Conservation (phyloP, 1,140 invertebrate genomes). For the Temnothorax longispinosus region DNA sequence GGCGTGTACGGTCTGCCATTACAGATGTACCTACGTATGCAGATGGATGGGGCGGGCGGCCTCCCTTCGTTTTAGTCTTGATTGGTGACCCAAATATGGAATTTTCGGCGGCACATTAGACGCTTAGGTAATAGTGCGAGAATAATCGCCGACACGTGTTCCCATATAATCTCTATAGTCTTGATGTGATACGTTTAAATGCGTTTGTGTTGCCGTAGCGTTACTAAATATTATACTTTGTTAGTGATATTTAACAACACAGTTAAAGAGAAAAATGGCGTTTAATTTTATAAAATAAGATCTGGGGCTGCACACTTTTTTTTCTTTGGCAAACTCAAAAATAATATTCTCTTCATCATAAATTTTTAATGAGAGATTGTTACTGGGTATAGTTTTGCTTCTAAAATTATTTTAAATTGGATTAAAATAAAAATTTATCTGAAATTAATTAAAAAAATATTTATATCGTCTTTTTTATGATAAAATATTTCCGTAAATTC, state of each 20-base stretch:
- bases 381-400: neutral
- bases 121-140: conserved; percentile 9
- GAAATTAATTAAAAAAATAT: neutral
- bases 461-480: neutral
- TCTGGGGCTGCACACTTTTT: neutral
- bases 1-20: conserved; percentile 70
- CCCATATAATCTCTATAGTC: neutral
- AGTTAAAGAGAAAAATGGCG: neutral
- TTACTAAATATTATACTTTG: neutral
- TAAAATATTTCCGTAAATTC: neutral
- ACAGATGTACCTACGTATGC: conserved; percentile 73
- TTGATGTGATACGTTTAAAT: neutral
- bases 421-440: neutral
- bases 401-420: neutral
- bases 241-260: neutral
- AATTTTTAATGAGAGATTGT: neutral
- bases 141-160: conserved; percentile 12
- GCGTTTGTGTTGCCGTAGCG: neutral
- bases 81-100: conserved; percentile 72
- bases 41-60: conserved; percentile 54
- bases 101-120: conserved; percentile 55
- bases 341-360: neutral
- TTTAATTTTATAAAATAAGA: neutral
- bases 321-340: neutral
- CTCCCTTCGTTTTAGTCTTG: neutral